phyloP scores from a whole-genome alignment of 2,797 vertebrate genomes.

The Ctenochaetus hawaiiensis region DNA sequence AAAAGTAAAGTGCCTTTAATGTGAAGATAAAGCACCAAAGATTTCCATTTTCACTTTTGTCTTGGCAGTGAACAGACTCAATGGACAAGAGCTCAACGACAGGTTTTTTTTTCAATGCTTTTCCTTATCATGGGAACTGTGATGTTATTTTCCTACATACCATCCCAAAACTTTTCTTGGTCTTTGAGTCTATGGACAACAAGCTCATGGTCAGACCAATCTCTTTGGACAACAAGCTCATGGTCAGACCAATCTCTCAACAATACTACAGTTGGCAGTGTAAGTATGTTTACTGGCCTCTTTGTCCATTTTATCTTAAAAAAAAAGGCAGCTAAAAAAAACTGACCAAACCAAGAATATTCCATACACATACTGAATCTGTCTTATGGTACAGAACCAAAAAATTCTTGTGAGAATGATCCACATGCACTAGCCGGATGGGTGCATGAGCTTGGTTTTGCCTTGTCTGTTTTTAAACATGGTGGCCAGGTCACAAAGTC shows the following conservation, averaged over 20 bases:
- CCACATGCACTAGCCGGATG: no score
- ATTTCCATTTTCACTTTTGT: conserved; percentile 41
- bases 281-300: conserved; percentile 43
- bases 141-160: neutral
- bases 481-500: no score
- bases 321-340: neutral
- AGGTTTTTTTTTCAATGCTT: neutral
- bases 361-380: neutral
- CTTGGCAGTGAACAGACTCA: conserved; percentile 48
- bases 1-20: conserved; percentile 6
- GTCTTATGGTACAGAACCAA: neutral
- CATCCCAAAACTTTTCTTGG: accelerated
- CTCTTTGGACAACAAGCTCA: neutral
- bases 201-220: neutral
- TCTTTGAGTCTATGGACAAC: neutral
- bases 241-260: neutral
- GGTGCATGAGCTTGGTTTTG: no score
- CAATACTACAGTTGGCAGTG: neutral
- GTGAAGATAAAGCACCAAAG: conserved; percentile 4
- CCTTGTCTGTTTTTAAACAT: no score
- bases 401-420: no score
- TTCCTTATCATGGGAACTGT: conserved; percentile 4
- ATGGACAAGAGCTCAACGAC: conserved; percentile 5
- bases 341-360: neutral
- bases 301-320: neutral